Evolutionary conservation across 2,113 vertebrate genomes (phyloP).

Genomic region (Prunella fulvescens): DNA sequence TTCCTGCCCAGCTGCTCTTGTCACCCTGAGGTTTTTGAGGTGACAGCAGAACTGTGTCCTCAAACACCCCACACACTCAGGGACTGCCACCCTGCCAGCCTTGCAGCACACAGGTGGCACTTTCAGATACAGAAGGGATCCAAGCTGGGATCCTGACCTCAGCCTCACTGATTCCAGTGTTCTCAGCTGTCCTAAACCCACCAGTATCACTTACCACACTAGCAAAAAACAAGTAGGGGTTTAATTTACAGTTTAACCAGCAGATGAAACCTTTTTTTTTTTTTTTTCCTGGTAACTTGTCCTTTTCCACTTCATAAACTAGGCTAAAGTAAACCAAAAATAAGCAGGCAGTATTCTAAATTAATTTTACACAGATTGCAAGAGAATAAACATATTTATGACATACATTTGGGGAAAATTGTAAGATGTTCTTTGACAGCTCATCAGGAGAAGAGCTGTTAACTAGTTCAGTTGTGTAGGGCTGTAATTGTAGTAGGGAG

Average conservation of each 20-base stretch:
- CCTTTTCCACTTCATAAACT: background rate
- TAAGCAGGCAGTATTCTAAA: background rate
- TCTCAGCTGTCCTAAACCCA: background rate
- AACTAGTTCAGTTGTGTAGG: background rate
- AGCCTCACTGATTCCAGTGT: background rate
- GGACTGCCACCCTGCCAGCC: background rate
- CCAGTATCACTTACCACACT: background rate
- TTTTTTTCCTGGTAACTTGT: background rate
- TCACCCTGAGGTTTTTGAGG: background rate
- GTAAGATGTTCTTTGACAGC: background rate
- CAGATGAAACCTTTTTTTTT: background rate
- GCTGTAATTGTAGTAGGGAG: background rate
- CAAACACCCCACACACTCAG: background rate
- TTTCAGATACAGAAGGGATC: background rate
- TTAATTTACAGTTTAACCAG: background rate
- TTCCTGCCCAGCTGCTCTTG: background rate
- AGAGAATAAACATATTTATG: background rate
- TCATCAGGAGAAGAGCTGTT: conserved; percentile 12
- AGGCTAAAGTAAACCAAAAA: background rate
- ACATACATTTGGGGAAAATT: background rate
- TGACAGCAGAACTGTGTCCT: background rate
- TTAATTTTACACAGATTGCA: background rate
- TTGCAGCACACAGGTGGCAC: background rate
- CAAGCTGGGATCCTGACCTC: background rate
- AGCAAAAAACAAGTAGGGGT: background rate